phyloP scores from a whole-genome alignment of 1,140 invertebrate species.

The Eupristina koningsbergeri region DNA sequence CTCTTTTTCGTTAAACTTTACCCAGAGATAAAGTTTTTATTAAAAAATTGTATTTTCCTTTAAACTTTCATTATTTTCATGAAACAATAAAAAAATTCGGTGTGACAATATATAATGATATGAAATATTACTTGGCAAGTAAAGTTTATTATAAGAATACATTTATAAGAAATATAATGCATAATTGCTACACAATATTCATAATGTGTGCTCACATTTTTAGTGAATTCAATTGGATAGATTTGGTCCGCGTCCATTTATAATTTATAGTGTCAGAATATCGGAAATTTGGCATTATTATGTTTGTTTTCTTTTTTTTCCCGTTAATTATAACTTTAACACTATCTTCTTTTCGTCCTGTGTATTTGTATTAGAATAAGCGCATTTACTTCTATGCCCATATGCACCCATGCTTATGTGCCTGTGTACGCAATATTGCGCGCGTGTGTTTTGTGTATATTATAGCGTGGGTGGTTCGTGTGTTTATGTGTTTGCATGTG shows the following conservation, averaged over 20 bases:
- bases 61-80: conserved; percentile 16
- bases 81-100: conserved; percentile 39
- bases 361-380: not conserved
- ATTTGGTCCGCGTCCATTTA: conserved; percentile 52
- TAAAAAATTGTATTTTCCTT: conserved; percentile 42
- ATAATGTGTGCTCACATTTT: conserved; percentile 29
- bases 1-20: conserved; percentile 11
- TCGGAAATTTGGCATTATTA: conserved; percentile 49
- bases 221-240: conserved; percentile 41
- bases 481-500: too few species aligned
- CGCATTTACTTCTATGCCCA: not conserved
- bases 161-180: conserved; percentile 48
- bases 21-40: conserved; percentile 38
- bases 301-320: conserved; percentile 1
- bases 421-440: too few species aligned
- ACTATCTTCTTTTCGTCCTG: not conserved
- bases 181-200: conserved; percentile 42
- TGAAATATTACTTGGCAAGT: conserved; percentile 48
- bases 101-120: conserved; percentile 36
- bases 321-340: conserved; percentile 15
- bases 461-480: too few species aligned
- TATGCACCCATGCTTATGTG: not conserved
- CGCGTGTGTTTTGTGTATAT: too few species aligned
- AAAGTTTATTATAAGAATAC: conserved; percentile 48
- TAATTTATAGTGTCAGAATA: conserved; percentile 44